Evolutionary conservation across 2,888 invertebrate species (phyloP).

Genomic region (Eucriotettix oculatus): DNA sequence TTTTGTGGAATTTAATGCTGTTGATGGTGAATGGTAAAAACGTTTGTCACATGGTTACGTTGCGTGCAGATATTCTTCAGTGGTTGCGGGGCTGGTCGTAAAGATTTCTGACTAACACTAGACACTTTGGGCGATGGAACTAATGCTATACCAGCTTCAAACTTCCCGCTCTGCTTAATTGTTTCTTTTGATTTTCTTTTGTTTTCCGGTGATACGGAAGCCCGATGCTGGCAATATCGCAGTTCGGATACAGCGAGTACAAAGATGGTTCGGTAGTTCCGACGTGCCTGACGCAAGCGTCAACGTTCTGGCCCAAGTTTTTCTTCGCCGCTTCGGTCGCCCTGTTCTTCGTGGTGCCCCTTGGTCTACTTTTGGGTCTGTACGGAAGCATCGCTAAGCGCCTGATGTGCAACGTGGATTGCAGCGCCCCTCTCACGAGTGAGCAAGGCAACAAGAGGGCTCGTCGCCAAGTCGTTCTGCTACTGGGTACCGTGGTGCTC

Average conservation of each 20-base stretch:
- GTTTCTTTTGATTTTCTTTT: too few species aligned
- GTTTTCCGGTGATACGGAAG: conserved; percentile 17
- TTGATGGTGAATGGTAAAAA: too few species aligned
- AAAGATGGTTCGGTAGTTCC: conserved; percentile 52
- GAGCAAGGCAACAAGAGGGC: conserved; percentile 35
- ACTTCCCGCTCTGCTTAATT: too few species aligned
- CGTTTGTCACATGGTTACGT: too few species aligned
- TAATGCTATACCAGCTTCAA: too few species aligned
- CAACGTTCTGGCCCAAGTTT: conserved; percentile 59
- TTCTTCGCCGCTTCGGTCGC: conserved; percentile 58
- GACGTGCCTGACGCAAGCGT: conserved; percentile 64
- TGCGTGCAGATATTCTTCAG: too few species aligned
- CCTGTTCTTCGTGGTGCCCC: conserved; percentile 65
- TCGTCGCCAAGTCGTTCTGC: conserved; percentile 56
- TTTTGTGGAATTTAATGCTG: too few species aligned
- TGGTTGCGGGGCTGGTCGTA: too few species aligned
- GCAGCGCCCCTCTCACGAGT: conserved; percentile 35
- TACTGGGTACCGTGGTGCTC: conserved; percentile 76
- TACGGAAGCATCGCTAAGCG: conserved; percentile 74
- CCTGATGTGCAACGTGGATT: conserved; percentile 58
- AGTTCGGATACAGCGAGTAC: conserved; percentile 49
- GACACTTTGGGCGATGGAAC: too few species aligned
- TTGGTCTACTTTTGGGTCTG: conserved; percentile 58
- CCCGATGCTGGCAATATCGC: conserved; percentile 34
- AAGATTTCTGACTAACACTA: too few species aligned